Base-by-base conservation (phyloP, 2,797 vertebrate genomes). In the Cephalopachus bancanus region DNA sequence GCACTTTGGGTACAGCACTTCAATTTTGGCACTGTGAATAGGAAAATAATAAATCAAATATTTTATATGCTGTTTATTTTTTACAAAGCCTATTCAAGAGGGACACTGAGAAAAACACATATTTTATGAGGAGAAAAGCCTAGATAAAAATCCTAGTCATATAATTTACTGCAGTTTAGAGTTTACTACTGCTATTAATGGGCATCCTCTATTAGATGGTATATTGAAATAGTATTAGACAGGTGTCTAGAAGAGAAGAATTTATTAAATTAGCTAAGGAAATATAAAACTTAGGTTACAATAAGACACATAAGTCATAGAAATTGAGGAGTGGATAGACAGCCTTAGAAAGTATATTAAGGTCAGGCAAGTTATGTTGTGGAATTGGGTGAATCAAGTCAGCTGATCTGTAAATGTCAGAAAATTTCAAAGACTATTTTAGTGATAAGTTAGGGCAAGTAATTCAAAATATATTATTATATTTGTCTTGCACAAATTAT, bases 21-120 rank as follows among this genome's bases (percentile, higher is more conserved):
- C 93, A 96, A 88, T 97, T 95, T 97, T 15, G 37, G 88, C 93
- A 49, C 80, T 88, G 33, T 74, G 74, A 78, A 87, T 90, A 79
- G 69, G 30, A 93, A 76, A 83, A 22, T 62, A 90, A 95, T 98
- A 97, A 98, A 97, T 98, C 95, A 98, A 98, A 94, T 98, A 97
- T 97, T 44, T 96, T 98, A 93, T 97, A 94, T 59, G 59, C 65
- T 75, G 11, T 91, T 93, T 53, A 78, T 80, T 97, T 97, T 96
- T 93, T 95, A 97, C 94, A 97, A 97, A 94, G 74, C 44, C 89
- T 97, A 92, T 96, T 97, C 76, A 92, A 65, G 33, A 97, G 78
- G 59, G 74, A 96, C 75, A 96, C 24, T 87, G 81, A 53, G 78
- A 64, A 94, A 93, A 91, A 57, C n/a, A 94, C 53, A 55, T 87